These are phyloP conservation scores for Chaitophorus viminalis DNA, from an alignment of 2,888 invertebrate genomes.

Conservation along the genomic window DNA sequence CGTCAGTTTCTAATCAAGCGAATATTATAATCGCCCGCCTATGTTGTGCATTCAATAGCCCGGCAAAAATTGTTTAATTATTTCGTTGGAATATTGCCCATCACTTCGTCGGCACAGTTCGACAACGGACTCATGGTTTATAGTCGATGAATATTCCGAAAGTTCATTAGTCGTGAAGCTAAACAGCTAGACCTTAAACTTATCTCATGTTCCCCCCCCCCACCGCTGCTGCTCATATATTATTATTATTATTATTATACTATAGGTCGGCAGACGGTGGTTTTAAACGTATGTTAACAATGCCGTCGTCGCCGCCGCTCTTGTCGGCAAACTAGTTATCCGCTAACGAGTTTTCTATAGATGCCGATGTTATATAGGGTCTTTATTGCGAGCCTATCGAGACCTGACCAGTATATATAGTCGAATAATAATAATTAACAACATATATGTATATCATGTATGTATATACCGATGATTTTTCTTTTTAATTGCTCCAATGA, in stretches of 20 bases:
- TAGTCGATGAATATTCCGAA: constrained; percentile 17
- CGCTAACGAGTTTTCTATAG: constrained; percentile 46
- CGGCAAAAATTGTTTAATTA: neutral
- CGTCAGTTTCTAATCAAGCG: no score
- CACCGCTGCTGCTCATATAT: neutral
- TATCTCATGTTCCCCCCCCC: neutral
- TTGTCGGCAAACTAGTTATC: constrained; percentile 42
- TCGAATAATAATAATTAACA: neutral
- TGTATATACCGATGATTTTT: neutral
- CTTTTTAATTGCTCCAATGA: constrained; percentile 5
- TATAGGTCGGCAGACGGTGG: neutral
- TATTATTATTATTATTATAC: neutral
- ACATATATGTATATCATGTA: neutral
- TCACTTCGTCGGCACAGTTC: neutral
- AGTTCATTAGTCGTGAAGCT: constrained; percentile 52
- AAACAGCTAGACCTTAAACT: constrained; percentile 29
- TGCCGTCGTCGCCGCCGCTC: neutral
- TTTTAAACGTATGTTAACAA: constrained; percentile 28
- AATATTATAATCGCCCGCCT: no score
- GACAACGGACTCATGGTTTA: neutral
- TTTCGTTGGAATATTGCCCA: neutral
- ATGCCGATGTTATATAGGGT: neutral
- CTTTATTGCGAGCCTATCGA: constrained; percentile 9
- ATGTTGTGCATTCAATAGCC: neutral
- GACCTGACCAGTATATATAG: neutral